Conservation (phyloP, 2,113 vertebrate species). For the Xiphophorus couchianus region DNA sequence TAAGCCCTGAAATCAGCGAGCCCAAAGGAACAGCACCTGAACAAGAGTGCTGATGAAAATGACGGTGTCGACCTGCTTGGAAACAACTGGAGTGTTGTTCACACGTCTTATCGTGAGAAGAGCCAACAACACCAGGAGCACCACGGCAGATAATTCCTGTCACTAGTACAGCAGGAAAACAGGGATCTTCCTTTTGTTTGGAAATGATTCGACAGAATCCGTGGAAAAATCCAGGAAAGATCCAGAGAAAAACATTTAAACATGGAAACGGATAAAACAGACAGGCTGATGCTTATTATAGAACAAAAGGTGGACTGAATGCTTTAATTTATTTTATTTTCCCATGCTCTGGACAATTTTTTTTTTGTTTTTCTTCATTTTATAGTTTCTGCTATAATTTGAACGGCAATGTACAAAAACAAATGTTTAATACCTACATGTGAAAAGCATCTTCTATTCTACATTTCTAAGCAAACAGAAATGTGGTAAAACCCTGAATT, state of each 20-base stretch:
- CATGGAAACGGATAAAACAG: slow-evolving; percentile 47
- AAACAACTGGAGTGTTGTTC: slow-evolving; percentile 62
- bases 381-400: not conserved
- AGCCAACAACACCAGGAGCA: slow-evolving; percentile 51
- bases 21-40: slow-evolving; percentile 65
- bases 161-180: slow-evolving; percentile 34
- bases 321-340: slow-evolving; percentile 1
- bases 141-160: slow-evolving; percentile 48
- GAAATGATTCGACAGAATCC: slow-evolving; percentile 59
- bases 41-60: slow-evolving; percentile 76
- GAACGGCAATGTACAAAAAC: no score
- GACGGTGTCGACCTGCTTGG: slow-evolving; percentile 50
- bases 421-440: no score
- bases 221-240: slow-evolving; percentile 36
- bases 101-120: slow-evolving; percentile 44
- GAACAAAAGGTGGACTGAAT: slow-evolving; percentile 12
- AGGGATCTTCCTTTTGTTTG: slow-evolving; percentile 63
- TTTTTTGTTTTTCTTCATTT: not conserved
- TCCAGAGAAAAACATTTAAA: slow-evolving; percentile 7
- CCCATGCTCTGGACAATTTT: no score
- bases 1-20: slow-evolving; percentile 67
- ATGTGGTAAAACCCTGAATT: no score
- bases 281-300: slow-evolving; percentile 18
- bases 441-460: no score
- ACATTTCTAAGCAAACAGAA: no score